phyloP scores from a whole-genome alignment of 2,113 vertebrate genomes.

The Rhombomys opimus region DNA sequence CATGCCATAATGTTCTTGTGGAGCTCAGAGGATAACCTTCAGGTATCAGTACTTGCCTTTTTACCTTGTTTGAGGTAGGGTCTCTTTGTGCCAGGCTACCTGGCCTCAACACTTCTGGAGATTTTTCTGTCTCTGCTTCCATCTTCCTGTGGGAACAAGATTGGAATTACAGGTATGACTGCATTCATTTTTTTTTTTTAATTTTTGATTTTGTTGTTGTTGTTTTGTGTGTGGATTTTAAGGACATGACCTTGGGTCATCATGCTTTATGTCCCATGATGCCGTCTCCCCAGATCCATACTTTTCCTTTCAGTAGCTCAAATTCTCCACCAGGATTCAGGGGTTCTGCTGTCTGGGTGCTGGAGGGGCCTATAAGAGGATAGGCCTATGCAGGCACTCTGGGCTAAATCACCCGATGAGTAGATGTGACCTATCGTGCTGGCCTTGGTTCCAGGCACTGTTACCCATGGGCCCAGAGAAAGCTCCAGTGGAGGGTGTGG shows the following conservation, averaged over 20 bases:
- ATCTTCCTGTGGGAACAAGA: not conserved
- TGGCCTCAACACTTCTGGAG: not conserved
- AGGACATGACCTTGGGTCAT: not conserved
- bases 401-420: not conserved
- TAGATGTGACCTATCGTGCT: accelerated
- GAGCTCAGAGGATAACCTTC: not conserved
- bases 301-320: not conserved
- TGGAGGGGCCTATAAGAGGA: not conserved
- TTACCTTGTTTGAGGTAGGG: not conserved
- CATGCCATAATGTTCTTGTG: not conserved
- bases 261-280: accelerated
- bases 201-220: not conserved
- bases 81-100: not conserved
- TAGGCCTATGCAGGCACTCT: not conserved
- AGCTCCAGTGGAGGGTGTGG: not conserved
- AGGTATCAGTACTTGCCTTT: not conserved
- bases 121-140: not conserved
- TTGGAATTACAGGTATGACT: not conserved
- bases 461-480: not conserved
- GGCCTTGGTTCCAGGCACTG: not conserved
- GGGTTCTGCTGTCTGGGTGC: not conserved
- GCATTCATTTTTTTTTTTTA: not conserved
- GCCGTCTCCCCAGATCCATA: not conserved
- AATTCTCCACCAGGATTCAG: not conserved
- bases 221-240: not conserved